phyloP scores from a whole-genome alignment of 2,797 vertebrate species.

The Tinamus major region DNA sequence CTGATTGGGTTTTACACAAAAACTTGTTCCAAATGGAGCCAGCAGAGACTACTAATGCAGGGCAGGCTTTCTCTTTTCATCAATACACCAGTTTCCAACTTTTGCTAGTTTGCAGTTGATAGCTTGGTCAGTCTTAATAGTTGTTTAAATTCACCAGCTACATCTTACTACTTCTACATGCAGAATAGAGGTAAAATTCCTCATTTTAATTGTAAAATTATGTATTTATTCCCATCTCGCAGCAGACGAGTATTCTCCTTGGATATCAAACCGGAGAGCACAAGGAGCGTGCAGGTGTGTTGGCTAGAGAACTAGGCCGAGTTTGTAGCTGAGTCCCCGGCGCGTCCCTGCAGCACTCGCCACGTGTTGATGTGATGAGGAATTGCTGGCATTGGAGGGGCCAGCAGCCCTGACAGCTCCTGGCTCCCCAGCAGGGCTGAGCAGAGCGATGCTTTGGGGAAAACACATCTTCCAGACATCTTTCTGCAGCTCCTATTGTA shows the following conservation, averaged over 20 bases:
- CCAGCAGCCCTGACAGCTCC: accelerated
- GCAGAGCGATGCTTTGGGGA: neutral
- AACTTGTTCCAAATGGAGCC: neutral
- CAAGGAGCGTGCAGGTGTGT: accelerated
- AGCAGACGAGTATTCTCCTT: neutral
- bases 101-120: neutral
- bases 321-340: neutral
- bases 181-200: neutral
- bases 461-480: neutral
- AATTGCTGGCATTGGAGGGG: neutral
- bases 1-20: neutral
- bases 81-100: neutral
- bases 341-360: accelerated
- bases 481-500: neutral
- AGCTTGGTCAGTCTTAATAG: neutral
- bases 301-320: neutral
- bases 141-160: neutral
- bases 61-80: neutral
- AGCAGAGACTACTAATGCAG: neutral
- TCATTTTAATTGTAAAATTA: neutral
- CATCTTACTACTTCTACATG: neutral
- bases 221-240: neutral
- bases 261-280: neutral
- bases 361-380: neutral
- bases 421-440: accelerated